Conservation (phyloP, 2,888 invertebrate genomes). For the Arrhopalites spinosus region DNA sequence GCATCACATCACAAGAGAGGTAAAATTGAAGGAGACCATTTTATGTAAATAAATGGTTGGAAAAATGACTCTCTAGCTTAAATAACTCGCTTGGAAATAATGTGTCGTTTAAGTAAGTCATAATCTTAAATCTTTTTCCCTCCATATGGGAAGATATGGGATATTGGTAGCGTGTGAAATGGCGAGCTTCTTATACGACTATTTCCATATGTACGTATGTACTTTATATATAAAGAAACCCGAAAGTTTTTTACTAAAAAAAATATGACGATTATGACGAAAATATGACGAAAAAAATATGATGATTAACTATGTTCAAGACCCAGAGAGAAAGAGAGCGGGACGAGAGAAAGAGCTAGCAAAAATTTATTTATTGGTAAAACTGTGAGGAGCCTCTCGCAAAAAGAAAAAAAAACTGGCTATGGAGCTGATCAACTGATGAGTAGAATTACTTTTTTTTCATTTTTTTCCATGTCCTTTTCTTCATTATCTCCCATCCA, state of each 20-base stretch:
- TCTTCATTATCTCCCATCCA: too few species aligned
- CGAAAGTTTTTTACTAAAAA: too few species aligned
- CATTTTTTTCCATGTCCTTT: neutral
- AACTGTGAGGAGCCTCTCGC: too few species aligned
- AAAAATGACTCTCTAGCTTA: neutral
- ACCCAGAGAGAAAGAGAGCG: neutral
- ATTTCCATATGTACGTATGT: neutral
- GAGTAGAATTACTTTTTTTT: neutral
- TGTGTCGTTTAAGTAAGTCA: constrained; percentile 21
- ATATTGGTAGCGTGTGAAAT: neutral
- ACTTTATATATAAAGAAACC: too few species aligned
- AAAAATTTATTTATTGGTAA: too few species aligned
- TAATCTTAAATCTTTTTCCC: constrained; percentile 32
- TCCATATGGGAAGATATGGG: constrained; percentile 2
- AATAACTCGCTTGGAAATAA: neutral
- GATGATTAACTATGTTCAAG: too few species aligned
- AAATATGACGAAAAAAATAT: too few species aligned
- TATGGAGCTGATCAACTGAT: neutral
- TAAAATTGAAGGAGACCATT: neutral
- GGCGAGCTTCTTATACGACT: neutral
- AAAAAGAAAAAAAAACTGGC: too few species aligned
- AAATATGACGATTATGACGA: too few species aligned
- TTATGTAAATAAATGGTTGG: constrained; percentile 7
- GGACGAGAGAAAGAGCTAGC: too few species aligned
- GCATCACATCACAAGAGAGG: neutral